Evolutionary conservation across 2,113 vertebrate genomes (phyloP).

Genomic region (Sprattus sprattus): DNA sequence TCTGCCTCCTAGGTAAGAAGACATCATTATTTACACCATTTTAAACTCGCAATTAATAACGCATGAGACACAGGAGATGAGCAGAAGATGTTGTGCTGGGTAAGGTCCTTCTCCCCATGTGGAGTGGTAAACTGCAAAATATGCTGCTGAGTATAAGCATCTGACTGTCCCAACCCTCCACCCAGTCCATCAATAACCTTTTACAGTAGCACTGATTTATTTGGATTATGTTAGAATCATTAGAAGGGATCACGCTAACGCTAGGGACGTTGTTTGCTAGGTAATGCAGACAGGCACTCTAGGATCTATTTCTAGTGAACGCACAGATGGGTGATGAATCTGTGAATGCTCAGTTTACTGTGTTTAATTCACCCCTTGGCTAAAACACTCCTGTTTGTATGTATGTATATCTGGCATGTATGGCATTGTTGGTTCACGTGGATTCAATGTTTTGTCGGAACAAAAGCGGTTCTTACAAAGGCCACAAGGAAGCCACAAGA

Average conservation of each 20-base stretch:
- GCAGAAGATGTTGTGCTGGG: neutral
- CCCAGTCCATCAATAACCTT: neutral
- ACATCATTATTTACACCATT: neutral
- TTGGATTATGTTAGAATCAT: neutral
- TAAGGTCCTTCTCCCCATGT: neutral
- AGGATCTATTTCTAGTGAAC: neutral
- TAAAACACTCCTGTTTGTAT: neutral
- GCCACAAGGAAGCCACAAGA: neutral
- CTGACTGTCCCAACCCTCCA: neutral
- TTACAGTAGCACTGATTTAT: neutral
- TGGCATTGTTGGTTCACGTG: neutral
- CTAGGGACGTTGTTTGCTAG: neutral
- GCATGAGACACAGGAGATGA: neutral
- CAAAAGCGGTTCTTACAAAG: neutral
- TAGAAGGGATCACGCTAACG: neutral
- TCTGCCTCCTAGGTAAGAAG: neutral
- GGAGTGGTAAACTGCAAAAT: neutral
- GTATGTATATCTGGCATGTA: neutral
- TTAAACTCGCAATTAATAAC: neutral
- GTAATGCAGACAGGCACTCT: neutral
- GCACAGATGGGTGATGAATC: slow-evolving; percentile 7
- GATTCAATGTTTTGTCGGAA: neutral
- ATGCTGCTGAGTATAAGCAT: neutral
- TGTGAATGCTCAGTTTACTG: neutral
- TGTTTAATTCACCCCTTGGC: neutral